These are phyloP conservation scores for Cheilosia urbana DNA, from an alignment of 2,888 invertebrate genomes.

Conservation along the genomic window DNA sequence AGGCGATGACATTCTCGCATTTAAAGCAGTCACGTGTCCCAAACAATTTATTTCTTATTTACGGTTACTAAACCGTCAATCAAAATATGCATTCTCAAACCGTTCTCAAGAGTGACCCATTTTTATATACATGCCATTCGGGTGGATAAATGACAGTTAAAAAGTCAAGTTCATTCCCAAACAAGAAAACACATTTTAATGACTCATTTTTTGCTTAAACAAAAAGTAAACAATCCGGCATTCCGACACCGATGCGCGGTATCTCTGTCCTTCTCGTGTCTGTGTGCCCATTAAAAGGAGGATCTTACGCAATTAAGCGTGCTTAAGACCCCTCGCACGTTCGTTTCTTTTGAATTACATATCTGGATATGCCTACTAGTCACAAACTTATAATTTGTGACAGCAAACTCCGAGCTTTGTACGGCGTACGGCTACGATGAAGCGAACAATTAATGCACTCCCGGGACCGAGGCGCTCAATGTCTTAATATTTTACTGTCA, in stretches of 20 bases:
- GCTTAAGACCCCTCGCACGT: constrained; percentile 45
- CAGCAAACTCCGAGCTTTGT: constrained; percentile 15
- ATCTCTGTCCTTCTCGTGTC: not conserved
- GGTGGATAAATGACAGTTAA: not conserved
- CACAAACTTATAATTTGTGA: constrained; percentile 8
- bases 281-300: constrained; percentile 25
- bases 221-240: constrained; percentile 10
- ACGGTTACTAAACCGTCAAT: no score
- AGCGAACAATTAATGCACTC: constrained; percentile 45
- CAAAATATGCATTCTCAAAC: no score
- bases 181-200: not conserved
- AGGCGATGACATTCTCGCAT: no score
- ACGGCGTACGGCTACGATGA: not conserved
- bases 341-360: constrained; percentile 22
- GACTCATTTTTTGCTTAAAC: not conserved
- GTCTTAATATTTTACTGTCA: constrained; percentile 64
- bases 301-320: constrained; percentile 61
- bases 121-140: not conserved
- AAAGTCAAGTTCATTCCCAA: constrained; percentile 13
- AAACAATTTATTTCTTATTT: no score
- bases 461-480: constrained; percentile 6
- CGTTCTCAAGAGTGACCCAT: no score
- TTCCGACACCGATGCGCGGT: not conserved
- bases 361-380: not conserved
- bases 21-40: no score